Percentiles rank a stretch among this genome's conserved stretches.
Evolutionary conservation across 2,797 vertebrate genomes (phyloP).

Genomic region (Scolopax rusticola): DNA sequence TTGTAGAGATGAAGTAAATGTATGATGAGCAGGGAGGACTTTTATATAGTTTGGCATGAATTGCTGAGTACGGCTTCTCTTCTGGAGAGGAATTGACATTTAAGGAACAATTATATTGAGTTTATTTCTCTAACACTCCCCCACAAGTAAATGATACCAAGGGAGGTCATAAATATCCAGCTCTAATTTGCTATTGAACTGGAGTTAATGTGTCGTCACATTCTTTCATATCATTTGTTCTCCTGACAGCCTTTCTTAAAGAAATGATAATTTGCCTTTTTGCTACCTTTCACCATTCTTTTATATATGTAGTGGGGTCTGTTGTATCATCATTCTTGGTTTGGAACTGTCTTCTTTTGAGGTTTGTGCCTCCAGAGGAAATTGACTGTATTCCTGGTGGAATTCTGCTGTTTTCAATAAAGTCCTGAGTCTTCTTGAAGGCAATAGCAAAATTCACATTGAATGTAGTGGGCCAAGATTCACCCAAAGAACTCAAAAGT

Average conservation of each 20-base stretch:
- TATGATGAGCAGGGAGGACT: not conserved
- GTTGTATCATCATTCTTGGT: not conserved
- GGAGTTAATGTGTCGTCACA: not conserved
- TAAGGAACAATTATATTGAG: not conserved
- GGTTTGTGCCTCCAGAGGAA: not conserved
- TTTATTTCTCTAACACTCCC: not conserved
- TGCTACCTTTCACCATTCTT: not conserved
- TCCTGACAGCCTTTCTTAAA: constrained; percentile 25
- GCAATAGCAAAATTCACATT: not conserved
- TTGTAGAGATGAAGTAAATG: not conserved
- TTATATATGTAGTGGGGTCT: not conserved
- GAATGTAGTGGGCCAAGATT: not conserved
- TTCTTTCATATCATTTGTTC: constrained; percentile 18
- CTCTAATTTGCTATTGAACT: not conserved
- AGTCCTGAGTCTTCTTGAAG: not conserved
- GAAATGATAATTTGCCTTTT: constrained; percentile 20
- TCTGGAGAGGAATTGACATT: not conserved
- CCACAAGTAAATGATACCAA: not conserved
- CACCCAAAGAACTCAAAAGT: not conserved
- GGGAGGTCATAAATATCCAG: constrained; percentile 8
- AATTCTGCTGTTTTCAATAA: not conserved
- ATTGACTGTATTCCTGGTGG: not conserved
- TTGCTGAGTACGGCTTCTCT: not conserved
- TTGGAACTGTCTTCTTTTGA: not conserved
- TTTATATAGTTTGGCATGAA: not conserved